Conservation (phyloP, 2,797 vertebrate species). For the Presbytis comata region DNA sequence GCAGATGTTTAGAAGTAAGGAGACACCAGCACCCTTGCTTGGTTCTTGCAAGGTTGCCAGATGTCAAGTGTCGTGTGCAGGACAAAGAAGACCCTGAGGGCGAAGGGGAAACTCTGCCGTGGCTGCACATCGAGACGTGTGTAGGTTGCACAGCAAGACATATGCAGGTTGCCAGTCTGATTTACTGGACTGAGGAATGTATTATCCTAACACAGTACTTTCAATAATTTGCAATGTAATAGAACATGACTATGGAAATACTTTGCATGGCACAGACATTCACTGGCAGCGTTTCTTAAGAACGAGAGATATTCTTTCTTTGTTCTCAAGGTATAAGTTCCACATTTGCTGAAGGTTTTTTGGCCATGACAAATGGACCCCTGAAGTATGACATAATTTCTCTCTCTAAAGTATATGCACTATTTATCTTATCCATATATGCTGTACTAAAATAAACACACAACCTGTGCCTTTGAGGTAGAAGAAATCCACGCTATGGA, state of each 20-base stretch:
- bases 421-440: neutral
- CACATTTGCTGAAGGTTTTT: neutral
- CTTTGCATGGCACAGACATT: neutral
- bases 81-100: neutral
- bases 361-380: too few species aligned
- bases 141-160: neutral
- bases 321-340: neutral
- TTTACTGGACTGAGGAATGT: too few species aligned
- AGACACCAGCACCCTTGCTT: neutral
- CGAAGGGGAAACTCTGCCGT: neutral
- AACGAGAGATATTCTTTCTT: neutral
- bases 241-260: fast-evolving
- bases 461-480: neutral
- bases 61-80: neutral
- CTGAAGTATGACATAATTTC: neutral
- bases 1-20: neutral
- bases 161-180: fast-evolving
- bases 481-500: neutral
- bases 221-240: fast-evolving
- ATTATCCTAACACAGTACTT: neutral
- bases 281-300: too few species aligned
- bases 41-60: neutral
- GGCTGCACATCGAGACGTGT: fast-evolving
- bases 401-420: neutral
- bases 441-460: neutral